A percentile compares a stretch with the other conserved stretches of the same genome.
phyloP scores from a whole-genome alignment of 2,888 invertebrate genomes.

The Nomada ruficornis region DNA sequence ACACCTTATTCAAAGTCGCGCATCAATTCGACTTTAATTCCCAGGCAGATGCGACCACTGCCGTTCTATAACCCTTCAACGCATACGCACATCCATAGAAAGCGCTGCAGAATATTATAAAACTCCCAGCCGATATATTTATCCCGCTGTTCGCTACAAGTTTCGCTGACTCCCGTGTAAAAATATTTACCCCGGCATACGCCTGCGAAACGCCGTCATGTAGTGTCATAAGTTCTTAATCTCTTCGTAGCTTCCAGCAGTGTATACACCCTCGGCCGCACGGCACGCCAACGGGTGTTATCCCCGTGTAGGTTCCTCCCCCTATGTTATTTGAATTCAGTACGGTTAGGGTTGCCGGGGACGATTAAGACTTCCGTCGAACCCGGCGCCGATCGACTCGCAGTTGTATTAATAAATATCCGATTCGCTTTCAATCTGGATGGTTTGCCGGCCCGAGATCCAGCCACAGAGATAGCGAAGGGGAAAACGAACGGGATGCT shows the following conservation, averaged over 20 bases:
- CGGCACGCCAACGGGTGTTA: slow-evolving; percentile 17
- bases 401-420: slow-evolving; percentile 68
- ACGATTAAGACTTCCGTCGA: slow-evolving; percentile 63
- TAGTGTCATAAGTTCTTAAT: slow-evolving; percentile 55
- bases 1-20: background rate
- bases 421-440: slow-evolving; percentile 67
- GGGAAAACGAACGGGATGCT: slow-evolving; percentile 10
- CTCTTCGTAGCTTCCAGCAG: slow-evolving; percentile 43
- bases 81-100: too few relatives aligned
- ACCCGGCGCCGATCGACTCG: slow-evolving; percentile 30
- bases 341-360: slow-evolving; percentile 23
- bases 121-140: background rate
- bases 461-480: background rate
- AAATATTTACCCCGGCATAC: slow-evolving; percentile 32
- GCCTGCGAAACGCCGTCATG: background rate
- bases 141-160: slow-evolving; percentile 21
- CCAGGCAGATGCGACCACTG: too few relatives aligned
- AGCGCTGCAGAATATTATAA: too few relatives aligned
- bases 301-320: background rate
- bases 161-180: slow-evolving; percentile 24
- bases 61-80: too few relatives aligned
- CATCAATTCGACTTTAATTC: background rate
- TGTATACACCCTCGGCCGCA: slow-evolving; percentile 26
- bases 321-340: slow-evolving; percentile 14
- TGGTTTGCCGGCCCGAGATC: background rate